phyloP scores from a whole-genome alignment of 2,797 vertebrate species.

The Myotis daubentonii region DNA sequence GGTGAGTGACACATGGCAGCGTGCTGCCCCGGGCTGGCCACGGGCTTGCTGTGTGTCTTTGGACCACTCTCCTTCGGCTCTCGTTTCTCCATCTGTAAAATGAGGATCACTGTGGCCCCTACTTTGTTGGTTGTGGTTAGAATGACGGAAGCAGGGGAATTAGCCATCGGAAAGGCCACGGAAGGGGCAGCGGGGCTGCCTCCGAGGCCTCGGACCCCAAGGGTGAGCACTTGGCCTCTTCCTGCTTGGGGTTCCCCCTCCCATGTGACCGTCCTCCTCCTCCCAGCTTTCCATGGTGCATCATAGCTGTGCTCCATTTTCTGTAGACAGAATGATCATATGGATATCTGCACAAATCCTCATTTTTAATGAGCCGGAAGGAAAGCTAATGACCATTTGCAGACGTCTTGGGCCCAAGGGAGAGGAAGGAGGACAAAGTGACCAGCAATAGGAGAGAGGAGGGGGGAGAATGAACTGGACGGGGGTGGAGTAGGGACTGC shows the following conservation, averaged over 20 bases:
- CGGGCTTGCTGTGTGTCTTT: neutral
- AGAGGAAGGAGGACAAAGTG: neutral
- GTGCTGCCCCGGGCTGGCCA: accelerated
- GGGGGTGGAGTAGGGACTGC: neutral
- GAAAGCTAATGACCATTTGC: slow-evolving; percentile 59
- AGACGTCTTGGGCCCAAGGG: slow-evolving; percentile 13
- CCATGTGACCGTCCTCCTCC: accelerated
- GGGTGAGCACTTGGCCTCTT: neutral
- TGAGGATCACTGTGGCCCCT: neutral
- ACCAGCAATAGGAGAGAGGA: neutral
- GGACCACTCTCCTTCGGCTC: neutral
- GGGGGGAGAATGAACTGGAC: neutral
- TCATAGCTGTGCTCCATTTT: neutral
- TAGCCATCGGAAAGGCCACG: neutral
- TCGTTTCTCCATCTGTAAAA: neutral
- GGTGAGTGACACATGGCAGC: accelerated
- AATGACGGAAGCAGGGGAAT: neutral
- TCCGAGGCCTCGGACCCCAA: neutral
- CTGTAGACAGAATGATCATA: slow-evolving; percentile 24
- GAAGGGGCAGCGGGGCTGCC: neutral
- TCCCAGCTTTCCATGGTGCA: no score
- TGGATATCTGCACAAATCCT: slow-evolving; percentile 66
- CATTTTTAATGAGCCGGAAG: slow-evolving; percentile 73
- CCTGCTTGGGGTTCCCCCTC: neutral
- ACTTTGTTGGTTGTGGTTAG: neutral